Conservation (phyloP, 2,113 vertebrate species). For the Scytalopus superciliaris region DNA sequence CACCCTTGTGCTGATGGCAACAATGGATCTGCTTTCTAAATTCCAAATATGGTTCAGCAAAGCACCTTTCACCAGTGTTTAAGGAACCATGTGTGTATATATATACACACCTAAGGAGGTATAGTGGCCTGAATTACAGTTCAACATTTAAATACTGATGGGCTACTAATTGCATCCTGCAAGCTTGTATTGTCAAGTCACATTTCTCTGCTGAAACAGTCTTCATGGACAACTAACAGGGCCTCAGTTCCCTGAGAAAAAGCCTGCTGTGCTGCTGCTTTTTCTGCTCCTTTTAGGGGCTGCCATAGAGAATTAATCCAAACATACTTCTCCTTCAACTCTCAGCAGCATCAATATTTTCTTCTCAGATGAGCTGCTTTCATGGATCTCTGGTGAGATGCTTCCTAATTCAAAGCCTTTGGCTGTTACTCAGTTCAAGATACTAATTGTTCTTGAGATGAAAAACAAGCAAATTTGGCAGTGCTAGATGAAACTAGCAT, state of each 20-base stretch:
- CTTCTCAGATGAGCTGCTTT: slow-evolving; percentile 32
- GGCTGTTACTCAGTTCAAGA: slow-evolving; percentile 17
- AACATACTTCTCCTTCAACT: neutral
- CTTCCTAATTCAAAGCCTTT: slow-evolving; percentile 37
- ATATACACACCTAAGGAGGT: neutral
- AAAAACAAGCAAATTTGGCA: slow-evolving; percentile 43
- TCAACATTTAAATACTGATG: neutral
- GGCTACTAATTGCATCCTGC: neutral
- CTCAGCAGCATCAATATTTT: slow-evolving; percentile 17
- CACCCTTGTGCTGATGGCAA: neutral
- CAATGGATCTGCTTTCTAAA: neutral
- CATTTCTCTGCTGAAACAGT: neutral
- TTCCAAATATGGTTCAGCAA: neutral
- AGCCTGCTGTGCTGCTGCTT: neutral
- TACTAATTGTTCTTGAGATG: slow-evolving; percentile 28
- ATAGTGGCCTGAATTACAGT: neutral
- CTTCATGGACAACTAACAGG: neutral
- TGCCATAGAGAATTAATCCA: neutral
- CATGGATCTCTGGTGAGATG: slow-evolving; percentile 9
- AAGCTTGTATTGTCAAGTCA: neutral
- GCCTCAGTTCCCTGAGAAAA: neutral
- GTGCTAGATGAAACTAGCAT: neutral
- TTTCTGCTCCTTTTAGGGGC: neutral
- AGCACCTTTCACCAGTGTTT: neutral
- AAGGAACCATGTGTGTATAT: neutral